Conservation (phyloP, 2,888 invertebrate genomes). For the Cyclophora punctaria region DNA sequence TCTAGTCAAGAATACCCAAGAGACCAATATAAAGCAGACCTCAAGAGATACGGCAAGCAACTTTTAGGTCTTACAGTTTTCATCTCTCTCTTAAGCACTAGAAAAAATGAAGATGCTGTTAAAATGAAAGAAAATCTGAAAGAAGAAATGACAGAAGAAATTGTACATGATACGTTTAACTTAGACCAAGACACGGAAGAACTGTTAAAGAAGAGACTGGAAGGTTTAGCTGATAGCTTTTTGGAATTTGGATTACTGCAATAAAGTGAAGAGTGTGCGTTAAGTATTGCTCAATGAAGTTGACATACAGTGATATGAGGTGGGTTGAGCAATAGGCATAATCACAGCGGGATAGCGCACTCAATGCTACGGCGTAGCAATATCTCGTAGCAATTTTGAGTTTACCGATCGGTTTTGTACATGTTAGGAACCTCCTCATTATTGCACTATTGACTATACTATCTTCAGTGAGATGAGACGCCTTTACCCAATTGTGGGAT, state of each 20-base stretch:
- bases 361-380: not conserved
- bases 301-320: too few species aligned
- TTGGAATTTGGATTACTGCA: slow-evolving; percentile 8
- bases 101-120: slow-evolving; percentile 22
- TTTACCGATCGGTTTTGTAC: too few species aligned
- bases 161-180: not conserved
- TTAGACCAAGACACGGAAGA: not conserved
- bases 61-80: slow-evolving; percentile 14
- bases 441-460: too few species aligned
- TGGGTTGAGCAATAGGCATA: too few species aligned
- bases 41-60: slow-evolving; percentile 24
- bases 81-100: slow-evolving; percentile 19
- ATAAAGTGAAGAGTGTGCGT: too few species aligned
- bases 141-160: not conserved
- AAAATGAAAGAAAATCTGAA: not conserved
- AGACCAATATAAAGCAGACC: slow-evolving; percentile 28
- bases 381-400: too few species aligned
- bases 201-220: slow-evolving; percentile 3
- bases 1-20: slow-evolving; percentile 24
- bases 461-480: too few species aligned
- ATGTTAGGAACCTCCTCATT: too few species aligned
- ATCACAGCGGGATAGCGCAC: too few species aligned
- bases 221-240: slow-evolving; percentile 11
- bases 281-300: too few species aligned
- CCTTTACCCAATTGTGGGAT: too few species aligned